Conservation (phyloP, 2,113 vertebrate species). For the Geothlypis trichas region DNA sequence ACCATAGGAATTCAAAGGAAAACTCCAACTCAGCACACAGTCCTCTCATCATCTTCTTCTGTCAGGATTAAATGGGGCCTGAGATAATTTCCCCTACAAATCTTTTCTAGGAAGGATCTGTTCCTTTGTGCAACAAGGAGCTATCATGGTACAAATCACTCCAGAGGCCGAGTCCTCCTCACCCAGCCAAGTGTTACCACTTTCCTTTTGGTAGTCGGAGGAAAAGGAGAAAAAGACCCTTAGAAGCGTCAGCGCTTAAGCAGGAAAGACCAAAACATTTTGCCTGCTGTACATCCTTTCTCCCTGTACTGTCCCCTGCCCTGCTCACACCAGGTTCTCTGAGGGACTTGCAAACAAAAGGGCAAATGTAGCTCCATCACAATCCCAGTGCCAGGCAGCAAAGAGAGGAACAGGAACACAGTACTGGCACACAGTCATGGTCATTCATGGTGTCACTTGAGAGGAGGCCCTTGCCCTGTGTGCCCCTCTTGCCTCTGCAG, state of each 20-base stretch:
- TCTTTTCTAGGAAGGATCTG: neutral
- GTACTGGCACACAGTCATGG: neutral
- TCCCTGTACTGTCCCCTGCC: neutral
- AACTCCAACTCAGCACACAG: conserved; percentile 51
- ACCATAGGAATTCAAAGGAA: conserved; percentile 59
- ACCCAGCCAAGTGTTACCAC: neutral
- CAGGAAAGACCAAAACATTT: neutral
- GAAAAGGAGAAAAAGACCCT: neutral
- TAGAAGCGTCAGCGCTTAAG: neutral
- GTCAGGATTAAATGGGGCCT: conserved; percentile 36
- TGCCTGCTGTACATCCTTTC: neutral
- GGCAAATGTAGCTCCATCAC: accelerated
- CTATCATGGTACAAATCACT: neutral
- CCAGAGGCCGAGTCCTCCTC: neutral
- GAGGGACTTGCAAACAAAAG: neutral
- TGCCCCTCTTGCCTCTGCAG: neutral
- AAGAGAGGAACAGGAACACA: neutral
- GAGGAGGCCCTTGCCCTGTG: neutral
- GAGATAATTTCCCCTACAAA: conserved; percentile 24
- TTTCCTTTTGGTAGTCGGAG: neutral
- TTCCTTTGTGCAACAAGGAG: neutral
- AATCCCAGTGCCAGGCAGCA: neutral
- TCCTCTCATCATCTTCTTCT: conserved; percentile 55
- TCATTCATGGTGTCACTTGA: neutral
- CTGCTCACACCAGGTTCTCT: neutral